Evolutionary conservation across 2,797 vertebrate species (phyloP).

Genomic region (Acanthis flammea): DNA sequence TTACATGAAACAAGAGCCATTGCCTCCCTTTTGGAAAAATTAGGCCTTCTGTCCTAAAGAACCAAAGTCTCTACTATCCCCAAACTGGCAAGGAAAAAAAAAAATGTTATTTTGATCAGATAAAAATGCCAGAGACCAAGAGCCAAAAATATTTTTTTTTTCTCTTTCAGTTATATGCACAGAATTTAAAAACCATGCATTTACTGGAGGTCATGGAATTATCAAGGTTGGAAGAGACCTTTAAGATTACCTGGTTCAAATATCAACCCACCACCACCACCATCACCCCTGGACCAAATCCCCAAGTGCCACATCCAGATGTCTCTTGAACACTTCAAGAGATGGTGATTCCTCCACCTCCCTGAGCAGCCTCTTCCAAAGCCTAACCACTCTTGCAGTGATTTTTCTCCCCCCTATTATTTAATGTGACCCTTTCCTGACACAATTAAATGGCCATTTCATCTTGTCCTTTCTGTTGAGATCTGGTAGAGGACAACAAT

Average conservation of each 20-base stretch:
- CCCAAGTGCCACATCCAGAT: background rate
- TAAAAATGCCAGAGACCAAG: background rate
- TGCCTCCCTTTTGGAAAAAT: background rate
- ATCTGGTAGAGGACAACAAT: background rate
- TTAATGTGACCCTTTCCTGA: background rate
- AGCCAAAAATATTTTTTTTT: fast-evolving
- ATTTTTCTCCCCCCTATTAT: too few species aligned
- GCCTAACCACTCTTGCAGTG: background rate
- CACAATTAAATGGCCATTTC: background rate
- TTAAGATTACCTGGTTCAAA: background rate
- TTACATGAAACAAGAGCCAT: background rate
- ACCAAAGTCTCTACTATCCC: background rate
- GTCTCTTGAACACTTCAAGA: background rate
- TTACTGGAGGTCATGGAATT: background rate
- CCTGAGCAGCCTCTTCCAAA: background rate
- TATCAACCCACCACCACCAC: background rate
- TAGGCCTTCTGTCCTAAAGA: background rate
- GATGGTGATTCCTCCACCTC: background rate
- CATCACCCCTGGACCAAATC: background rate
- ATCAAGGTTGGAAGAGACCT: background rate
- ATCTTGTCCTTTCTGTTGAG: background rate
- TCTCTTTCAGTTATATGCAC: background rate
- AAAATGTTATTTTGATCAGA: background rate
- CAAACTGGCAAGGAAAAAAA: background rate
- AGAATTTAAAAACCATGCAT: background rate